Conservation (phyloP, 2,113 vertebrate species). For the Ictidomys tridecemlineatus region DNA sequence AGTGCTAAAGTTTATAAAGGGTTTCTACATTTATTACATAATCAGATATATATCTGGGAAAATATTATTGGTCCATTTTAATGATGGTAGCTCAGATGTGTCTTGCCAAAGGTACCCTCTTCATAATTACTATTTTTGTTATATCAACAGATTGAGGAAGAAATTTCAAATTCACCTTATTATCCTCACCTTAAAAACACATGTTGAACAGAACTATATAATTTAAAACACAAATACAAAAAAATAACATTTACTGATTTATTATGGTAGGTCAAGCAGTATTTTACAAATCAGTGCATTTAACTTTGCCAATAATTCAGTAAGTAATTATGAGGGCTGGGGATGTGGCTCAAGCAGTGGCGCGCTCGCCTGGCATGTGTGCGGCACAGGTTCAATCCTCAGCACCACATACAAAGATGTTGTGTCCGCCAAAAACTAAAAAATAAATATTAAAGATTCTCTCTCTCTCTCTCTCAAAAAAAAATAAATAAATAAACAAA, state of each 20-base stretch:
- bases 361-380: no score
- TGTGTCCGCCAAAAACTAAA: no score
- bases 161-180: conserved; percentile 29
- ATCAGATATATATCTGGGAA: not conserved
- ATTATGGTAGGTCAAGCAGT: not conserved
- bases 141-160: not conserved
- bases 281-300: conserved; percentile 1
- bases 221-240: conserved; percentile 37
- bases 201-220: not conserved
- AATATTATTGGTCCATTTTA: conserved; percentile 6
- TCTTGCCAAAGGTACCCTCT: not conserved
- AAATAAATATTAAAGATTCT: no score
- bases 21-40: conserved; percentile 5
- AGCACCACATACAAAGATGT: no score
- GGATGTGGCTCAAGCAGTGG: no score
- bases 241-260: not conserved
- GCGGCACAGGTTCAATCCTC: no score
- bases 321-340: not conserved
- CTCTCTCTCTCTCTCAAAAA: no score
- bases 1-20: not conserved
- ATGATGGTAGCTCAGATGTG: not conserved
- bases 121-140: not conserved
- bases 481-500: no score
- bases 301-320: conserved; percentile 34
- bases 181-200: conserved; percentile 17